These are phyloP conservation scores for Aleiodes alternator DNA, from an alignment of 2,888 invertebrate genomes.

Conservation along the genomic window DNA sequence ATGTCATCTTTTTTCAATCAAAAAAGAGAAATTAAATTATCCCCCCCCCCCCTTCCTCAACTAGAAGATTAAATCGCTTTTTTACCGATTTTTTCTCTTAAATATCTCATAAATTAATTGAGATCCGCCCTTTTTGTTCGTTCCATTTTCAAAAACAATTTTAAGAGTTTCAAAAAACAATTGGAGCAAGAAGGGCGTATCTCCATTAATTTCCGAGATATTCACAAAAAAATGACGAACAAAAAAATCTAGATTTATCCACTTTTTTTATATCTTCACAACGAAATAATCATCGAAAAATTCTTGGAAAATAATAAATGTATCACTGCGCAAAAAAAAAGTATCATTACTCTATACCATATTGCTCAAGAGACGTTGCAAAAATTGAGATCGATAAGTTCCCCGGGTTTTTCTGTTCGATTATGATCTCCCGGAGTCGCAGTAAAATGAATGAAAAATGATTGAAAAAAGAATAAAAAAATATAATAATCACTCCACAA, in stretches of 20 bases:
- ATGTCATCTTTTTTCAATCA: no score
- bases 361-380: slow-evolving; percentile 52
- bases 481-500: slow-evolving; percentile 30
- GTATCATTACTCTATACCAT: slow-evolving; percentile 18
- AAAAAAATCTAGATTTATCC: background rate
- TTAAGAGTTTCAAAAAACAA: no score
- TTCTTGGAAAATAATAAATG: slow-evolving; percentile 26
- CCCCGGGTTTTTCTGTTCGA: slow-evolving; percentile 55
- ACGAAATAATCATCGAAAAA: slow-evolving; percentile 30
- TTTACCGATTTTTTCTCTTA: no score
- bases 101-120: no score
- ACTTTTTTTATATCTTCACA: background rate
- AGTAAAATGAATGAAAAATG: slow-evolving; percentile 26
- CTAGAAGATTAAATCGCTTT: no score
- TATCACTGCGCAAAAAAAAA: background rate
- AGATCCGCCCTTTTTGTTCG: no score
- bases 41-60: no score
- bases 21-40: no score
- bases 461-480: background rate
- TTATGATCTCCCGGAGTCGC: slow-evolving; percentile 62
- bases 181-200: no score
- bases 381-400: slow-evolving; percentile 64
- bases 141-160: no score
- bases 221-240: no score
- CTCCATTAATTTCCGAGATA: no score